Conservation (phyloP, 2,888 invertebrate genomes). For the Philhelius pedissequus region DNA sequence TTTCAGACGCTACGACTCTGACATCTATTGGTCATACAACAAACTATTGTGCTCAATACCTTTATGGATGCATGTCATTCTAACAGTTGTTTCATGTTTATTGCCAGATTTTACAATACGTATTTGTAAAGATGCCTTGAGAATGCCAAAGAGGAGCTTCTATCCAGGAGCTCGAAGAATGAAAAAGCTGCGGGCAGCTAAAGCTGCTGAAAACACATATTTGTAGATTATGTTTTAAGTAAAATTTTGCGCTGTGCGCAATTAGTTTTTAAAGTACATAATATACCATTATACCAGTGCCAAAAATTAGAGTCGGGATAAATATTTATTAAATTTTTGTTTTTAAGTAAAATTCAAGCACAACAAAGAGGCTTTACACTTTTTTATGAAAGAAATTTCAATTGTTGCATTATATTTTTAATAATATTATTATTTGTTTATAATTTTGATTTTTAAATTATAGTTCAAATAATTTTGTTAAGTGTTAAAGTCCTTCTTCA, state of each 20-base stretch:
- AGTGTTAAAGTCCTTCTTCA: constrained; percentile 30
- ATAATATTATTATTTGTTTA: neutral
- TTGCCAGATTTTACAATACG: constrained; percentile 81
- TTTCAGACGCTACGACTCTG: constrained; percentile 79
- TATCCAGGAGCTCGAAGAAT: constrained; percentile 74
- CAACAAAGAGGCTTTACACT: constrained; percentile 10
- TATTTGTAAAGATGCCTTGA: constrained; percentile 72
- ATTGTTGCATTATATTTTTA: neutral
- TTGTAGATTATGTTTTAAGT: constrained; percentile 14
- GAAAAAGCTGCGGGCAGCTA: constrained; percentile 68
- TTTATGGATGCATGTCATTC: constrained; percentile 82
- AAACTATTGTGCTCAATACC: constrained; percentile 81
- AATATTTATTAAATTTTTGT: constrained; percentile 2
- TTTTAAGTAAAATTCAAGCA: neutral
- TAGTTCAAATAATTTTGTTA: neutral
- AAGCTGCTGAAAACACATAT: constrained; percentile 45
- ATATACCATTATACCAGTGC: constrained; percentile 34
- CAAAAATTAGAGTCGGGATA: constrained; percentile 38
- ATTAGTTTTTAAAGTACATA: neutral
- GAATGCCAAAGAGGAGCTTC: constrained; percentile 73
- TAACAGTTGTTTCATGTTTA: constrained; percentile 80
- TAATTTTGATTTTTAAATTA: neutral
- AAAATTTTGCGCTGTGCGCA: constrained; percentile 22
- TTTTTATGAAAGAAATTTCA: neutral
- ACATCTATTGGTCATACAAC: constrained; percentile 82